Evolutionary conservation across 35 echinoderm and acorn worm genomes (phyloP).

Genomic region (Nesometra sesokonis): DNA sequence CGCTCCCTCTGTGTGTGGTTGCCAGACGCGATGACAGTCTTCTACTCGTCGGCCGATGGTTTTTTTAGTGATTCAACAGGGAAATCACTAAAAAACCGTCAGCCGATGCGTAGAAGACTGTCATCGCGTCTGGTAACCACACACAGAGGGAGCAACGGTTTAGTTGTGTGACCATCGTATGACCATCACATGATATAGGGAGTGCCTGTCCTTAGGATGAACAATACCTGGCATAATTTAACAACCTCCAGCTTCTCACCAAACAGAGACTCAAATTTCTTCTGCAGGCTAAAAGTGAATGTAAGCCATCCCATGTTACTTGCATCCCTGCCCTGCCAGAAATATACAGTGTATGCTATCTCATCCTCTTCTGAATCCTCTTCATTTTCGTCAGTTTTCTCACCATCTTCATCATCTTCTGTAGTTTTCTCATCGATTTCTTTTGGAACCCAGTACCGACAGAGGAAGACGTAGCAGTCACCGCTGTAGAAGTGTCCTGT

Average conservation of each 20-base stretch:
- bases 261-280: conserved; percentile 99
- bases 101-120: too few relatives aligned
- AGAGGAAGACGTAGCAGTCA: conserved; percentile 95
- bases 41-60: too few relatives aligned
- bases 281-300: conserved; percentile 96
- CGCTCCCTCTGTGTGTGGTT: too few relatives aligned
- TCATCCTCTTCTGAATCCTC: conserved; percentile 71
- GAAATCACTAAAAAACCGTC: too few relatives aligned
- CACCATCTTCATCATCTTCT: conserved; percentile 11
- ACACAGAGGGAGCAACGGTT: too few relatives aligned
- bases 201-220: too few relatives aligned
- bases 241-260: conserved; percentile 93
- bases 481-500: conserved; percentile 92
- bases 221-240: conserved; percentile 68
- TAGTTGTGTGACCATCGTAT: too few relatives aligned
- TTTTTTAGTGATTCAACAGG: too few relatives aligned
- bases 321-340: conserved; percentile 82
- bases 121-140: too few relatives aligned
- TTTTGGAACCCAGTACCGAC: conserved; percentile 92
- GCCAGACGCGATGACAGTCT: too few relatives aligned
- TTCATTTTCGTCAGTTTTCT: conserved; percentile 41
- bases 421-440: conserved; percentile 33
- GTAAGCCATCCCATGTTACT: conserved; percentile 96
- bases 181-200: too few relatives aligned
- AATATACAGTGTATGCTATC: conserved; percentile 92